Evolutionary conservation across 2,113 vertebrate genomes (phyloP), one percentile per base, ranked within the genome.

Genomic region (Xiphophorus maculatus): DNA sequence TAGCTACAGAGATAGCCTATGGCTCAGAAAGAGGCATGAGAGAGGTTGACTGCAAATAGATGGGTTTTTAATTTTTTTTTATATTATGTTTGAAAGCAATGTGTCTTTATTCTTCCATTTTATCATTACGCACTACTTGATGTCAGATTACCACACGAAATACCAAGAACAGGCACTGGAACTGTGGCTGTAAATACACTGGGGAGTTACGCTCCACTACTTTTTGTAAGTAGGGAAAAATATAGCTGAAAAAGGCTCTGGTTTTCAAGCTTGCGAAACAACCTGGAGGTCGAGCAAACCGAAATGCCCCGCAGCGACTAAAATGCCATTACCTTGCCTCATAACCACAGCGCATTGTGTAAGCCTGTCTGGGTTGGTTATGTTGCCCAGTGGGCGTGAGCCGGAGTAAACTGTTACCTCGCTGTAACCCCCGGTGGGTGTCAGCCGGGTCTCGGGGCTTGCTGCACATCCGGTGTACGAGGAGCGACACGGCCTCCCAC

Each of bases 401-500:
- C 74, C 73, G 76, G 75, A 69, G 73, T 60, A 69, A 72, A 76
- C 76, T 40, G 66, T 83, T 70, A 69, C 44, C 69, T 77, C 28
- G 69, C 70, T 69, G 66, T 81, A 73, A 48, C 28, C 71, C 64
- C 76, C 60, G n/a, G 65, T 5, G 71, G 77, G 80, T 74, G 73
- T 54, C 69, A 51, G 70, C 35, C 40, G 67, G 63, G 54, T 28
- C 71, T 80, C 63, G 63, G 66, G 68, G 73, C 80, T 83, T 80
- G 69, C 71, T 40, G 71, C 69, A 58, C 30, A 81, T 72, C 60
- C 65, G 73, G 29, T 70, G 68, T 75, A 76, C 61, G 78, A 74
- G 79, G 67, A 78, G 69, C 33, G 40, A 74, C 68, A 80, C n/a
- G 15, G 58, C 71, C 75, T 76, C 73, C 85, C 76, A 63, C 77